phyloP scores from a whole-genome alignment of 2,797 vertebrate genomes.

The Trematomus bernacchii region DNA sequence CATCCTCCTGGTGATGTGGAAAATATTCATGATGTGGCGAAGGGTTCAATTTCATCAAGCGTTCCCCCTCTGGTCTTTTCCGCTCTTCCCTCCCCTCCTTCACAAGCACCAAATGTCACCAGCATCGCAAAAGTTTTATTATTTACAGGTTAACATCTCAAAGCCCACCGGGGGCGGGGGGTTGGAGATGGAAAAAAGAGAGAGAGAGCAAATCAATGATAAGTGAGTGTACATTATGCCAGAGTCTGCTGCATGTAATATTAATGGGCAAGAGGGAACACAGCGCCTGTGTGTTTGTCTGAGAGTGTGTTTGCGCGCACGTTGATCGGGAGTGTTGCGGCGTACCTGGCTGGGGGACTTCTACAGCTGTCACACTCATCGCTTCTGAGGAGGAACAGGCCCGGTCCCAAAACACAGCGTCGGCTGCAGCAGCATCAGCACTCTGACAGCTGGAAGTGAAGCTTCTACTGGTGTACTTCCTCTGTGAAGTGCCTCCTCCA shows the following conservation, averaged over 20 bases:
- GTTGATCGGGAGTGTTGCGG: constrained; percentile 62
- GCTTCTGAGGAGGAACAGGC: constrained; percentile 70
- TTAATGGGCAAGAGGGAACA: constrained; percentile 73
- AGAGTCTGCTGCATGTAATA: constrained; percentile 82
- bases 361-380: constrained; percentile 79
- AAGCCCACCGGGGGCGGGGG: constrained; percentile 51
- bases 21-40: constrained; percentile 75
- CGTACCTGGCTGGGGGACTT: constrained; percentile 74
- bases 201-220: constrained; percentile 73
- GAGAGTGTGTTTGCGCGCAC: constrained; percentile 38
- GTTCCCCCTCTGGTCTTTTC: constrained; percentile 45
- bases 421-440: constrained; percentile 60
- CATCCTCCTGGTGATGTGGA: constrained; percentile 62
- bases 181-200: constrained; percentile 28
- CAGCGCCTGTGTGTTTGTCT: constrained; percentile 51
- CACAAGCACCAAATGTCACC: constrained; percentile 74
- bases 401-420: constrained; percentile 62
- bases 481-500: constrained; percentile 69
- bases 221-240: constrained; percentile 78
- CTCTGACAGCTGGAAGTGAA: constrained; percentile 73
- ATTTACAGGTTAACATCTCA: constrained; percentile 81
- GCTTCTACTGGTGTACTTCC: constrained; percentile 56
- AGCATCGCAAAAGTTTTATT: constrained; percentile 75
- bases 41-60: constrained; percentile 78
- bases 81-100: constrained; percentile 42